Conservation (phyloP, 92 coral and sea anemone genomes). For the Palythoa grandiflora region DNA sequence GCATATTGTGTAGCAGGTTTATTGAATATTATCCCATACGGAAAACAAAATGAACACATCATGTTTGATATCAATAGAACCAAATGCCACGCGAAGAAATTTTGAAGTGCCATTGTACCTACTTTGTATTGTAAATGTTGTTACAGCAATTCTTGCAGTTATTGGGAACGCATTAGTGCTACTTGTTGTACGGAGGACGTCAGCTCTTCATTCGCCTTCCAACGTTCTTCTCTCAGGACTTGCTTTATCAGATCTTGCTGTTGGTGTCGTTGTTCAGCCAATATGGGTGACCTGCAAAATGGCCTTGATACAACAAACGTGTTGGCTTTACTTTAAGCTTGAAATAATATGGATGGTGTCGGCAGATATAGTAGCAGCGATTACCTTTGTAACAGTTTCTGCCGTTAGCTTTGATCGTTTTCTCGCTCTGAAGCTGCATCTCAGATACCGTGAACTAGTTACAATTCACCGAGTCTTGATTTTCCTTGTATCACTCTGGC, state of each 20-base stretch:
- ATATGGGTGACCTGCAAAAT: not conserved
- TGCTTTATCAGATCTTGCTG: not conserved
- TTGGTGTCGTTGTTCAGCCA: constrained; percentile 2
- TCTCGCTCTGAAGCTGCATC: not conserved
- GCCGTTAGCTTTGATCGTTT: constrained; percentile 16
- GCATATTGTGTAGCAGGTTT: too few relatives aligned
- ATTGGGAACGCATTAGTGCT: not conserved
- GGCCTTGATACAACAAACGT: not conserved
- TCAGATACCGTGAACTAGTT: constrained; percentile 1
- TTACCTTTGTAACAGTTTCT: not conserved
- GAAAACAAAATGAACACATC: not conserved
- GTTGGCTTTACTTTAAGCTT: not conserved
- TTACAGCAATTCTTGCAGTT: not conserved
- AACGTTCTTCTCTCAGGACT: constrained; percentile 20
- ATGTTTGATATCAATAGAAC: not conserved
- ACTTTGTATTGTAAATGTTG: not conserved
- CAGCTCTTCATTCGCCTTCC: not conserved
- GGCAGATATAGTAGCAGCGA: not conserved
- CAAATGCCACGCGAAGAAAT: not conserved
- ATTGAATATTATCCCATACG: not conserved
- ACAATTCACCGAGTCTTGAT: not conserved
- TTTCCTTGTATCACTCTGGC: not conserved
- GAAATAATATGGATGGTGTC: not conserved
- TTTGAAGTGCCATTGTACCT: not conserved
- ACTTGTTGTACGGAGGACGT: not conserved